Percentiles rank a stretch among this genome's conserved stretches.
phyloP scores from a whole-genome alignment of 2,888 invertebrate genomes.

The Neelides folsomi region DNA sequence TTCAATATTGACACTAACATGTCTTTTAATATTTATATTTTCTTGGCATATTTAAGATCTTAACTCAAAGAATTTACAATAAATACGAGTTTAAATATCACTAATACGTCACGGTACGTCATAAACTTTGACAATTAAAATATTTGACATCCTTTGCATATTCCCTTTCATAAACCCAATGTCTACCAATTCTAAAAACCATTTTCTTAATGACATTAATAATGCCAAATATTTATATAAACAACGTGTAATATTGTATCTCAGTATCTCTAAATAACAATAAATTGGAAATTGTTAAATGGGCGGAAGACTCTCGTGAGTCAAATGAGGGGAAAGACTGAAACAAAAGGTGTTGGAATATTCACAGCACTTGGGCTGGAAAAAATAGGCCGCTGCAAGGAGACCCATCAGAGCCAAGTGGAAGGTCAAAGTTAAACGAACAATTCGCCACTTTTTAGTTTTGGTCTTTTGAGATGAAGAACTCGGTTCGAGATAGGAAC shows the following conservation, averaged over 20 bases:
- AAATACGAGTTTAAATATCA: not conserved
- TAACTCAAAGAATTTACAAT: too few relatives aligned
- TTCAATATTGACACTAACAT: too few relatives aligned
- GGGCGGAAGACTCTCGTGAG: conserved; percentile 30
- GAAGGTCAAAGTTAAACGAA: conserved; percentile 29
- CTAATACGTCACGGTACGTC: conserved; percentile 3
- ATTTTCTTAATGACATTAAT: too few relatives aligned
- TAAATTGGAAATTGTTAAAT: conserved; percentile 16
- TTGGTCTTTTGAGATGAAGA: conserved; percentile 2
- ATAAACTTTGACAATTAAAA: not conserved
- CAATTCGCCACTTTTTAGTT: conserved; percentile 27
- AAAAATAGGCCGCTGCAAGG: conserved; percentile 28
- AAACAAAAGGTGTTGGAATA: conserved; percentile 32
- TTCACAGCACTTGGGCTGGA: conserved; percentile 32
- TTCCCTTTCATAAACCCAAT: too few relatives aligned
- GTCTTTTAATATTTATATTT: too few relatives aligned
- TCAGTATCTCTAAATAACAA: not conserved
- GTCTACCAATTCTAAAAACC: too few relatives aligned
- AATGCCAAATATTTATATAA: too few relatives aligned
- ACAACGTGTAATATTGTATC: not conserved
- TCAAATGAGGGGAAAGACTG: conserved; percentile 30
- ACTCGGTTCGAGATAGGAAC: not conserved
- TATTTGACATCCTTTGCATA: too few relatives aligned
- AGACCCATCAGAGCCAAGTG: conserved; percentile 32
- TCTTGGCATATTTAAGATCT: too few relatives aligned